Evolutionary conservation across 2,797 vertebrate genomes (phyloP), one percentile per base, ranked within the genome.

Genomic region (Myripristis murdjan): DNA sequence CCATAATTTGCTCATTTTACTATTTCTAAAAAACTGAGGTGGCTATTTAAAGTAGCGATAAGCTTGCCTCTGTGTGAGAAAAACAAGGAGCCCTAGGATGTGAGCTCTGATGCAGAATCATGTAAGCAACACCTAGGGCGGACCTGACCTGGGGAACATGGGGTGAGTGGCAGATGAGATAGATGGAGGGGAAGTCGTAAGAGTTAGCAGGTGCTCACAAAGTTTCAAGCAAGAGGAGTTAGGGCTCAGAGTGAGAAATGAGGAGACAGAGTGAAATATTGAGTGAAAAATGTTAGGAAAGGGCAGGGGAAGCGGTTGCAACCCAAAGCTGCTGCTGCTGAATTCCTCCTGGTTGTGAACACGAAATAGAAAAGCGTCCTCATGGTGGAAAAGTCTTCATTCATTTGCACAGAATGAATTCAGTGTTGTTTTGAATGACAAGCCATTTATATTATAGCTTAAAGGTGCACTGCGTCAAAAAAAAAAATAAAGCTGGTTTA

Each of bases 141-240:
- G 11, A 28, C 2, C 23, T 16, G 5, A 49, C 46, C 28, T 12
- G 18, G 26, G 64, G 43, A 41, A 69, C 11, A 8, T 0, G 51
- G 48, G 47, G 47, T 54, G 78, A 82, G 77, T 48, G 79, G 67
- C 64, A 57, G 49, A 31, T 20, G 70, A 75, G 56, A 74, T 48
- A 9, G 62, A 23, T 1, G 33, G n/a, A 41, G 48, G 0, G 12
- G 6, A 18, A 12, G 53, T 16, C 1, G 4, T 1, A 11, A 39
- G 26, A 64, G 52, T 1, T 1, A n/a, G 46, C 22, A 23, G 8
- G 33, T 8, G 6, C 7, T 9, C 15, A 18, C 23, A 61, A 5
- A 31, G 63, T 59, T 24, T 54, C 61, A 23, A 62, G 62, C 47
- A 43, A 28, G 37, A 28, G 59, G 4, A 18, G 70, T 60, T 63